phyloP scores from a whole-genome alignment of 2,113 vertebrate species.

The Atlantisia rogersi region DNA sequence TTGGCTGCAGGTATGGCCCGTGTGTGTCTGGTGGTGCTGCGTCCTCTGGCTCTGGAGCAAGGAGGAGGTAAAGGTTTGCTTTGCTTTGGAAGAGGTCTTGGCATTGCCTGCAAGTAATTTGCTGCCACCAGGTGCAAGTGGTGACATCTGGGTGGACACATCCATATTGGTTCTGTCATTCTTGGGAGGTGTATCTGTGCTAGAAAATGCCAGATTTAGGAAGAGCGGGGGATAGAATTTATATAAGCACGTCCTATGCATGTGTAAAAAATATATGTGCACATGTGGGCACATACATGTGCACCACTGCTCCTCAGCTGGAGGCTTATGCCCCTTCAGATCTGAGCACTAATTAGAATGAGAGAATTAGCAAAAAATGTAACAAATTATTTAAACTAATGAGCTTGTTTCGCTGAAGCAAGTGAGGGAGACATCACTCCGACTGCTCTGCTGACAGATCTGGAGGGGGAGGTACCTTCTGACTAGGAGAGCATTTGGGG shows the following conservation, averaged over 20 bases:
- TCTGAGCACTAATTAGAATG: neutral
- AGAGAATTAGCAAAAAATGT: neutral
- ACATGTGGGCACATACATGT: rapidly evolving
- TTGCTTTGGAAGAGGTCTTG: neutral
- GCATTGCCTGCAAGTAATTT: neutral
- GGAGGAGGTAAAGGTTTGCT: neutral
- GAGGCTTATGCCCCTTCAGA: neutral
- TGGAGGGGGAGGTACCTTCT: neutral
- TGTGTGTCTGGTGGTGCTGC: rapidly evolving
- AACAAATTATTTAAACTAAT: neutral
- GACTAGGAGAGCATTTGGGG: neutral
- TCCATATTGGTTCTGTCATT: neutral
- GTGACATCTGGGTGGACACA: neutral
- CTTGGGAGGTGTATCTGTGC: neutral
- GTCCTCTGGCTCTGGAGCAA: neutral
- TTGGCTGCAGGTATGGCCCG: rapidly evolving
- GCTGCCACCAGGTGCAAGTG: neutral
- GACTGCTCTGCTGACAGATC: neutral
- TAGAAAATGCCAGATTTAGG: neutral
- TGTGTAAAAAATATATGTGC: neutral
- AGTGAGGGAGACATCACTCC: neutral
- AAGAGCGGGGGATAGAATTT: neutral
- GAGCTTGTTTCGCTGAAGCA: neutral
- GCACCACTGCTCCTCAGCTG: neutral
- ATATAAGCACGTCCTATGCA: neutral